A percentile compares a stretch with the other conserved stretches of the same genome.
Evolutionary conservation across 2,888 invertebrate genomes (phyloP).

Genomic region (Machimus atricapillus): DNA sequence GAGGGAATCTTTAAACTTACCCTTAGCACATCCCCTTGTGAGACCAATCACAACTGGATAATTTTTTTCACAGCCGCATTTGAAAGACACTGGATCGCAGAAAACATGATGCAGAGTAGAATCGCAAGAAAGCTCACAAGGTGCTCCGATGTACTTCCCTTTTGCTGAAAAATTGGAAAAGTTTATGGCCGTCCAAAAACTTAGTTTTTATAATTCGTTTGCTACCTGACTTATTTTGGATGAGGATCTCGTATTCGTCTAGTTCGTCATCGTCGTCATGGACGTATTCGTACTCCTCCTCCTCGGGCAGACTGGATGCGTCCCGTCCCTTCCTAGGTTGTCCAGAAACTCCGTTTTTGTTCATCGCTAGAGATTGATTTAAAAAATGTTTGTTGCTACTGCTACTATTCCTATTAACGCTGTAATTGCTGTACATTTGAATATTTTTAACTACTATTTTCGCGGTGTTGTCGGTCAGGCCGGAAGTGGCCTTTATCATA

Average conservation of each 20-base stretch:
- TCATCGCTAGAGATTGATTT: not conserved
- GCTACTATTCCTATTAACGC: not conserved
- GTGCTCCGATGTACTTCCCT: slow-evolving; percentile 80
- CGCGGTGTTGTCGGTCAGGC: not conserved
- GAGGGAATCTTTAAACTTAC: slow-evolving; percentile 65
- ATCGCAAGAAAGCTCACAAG: slow-evolving; percentile 79
- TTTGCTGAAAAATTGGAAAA: slow-evolving; percentile 65
- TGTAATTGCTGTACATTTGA: not conserved
- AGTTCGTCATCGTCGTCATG: slow-evolving; percentile 59
- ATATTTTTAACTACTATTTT: slow-evolving; percentile 10
- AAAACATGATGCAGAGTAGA: slow-evolving; percentile 76
- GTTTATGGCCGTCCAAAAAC: not conserved
- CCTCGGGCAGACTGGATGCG: slow-evolving; percentile 51
- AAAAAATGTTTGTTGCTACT: not conserved
- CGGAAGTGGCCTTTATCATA: not conserved
- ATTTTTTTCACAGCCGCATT: slow-evolving; percentile 81
- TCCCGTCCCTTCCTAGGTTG: not conserved
- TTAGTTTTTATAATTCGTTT: not conserved
- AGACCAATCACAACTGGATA: slow-evolving; percentile 82
- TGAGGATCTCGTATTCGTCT: slow-evolving; percentile 59
- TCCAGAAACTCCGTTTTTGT: not conserved
- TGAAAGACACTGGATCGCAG: slow-evolving; percentile 74
- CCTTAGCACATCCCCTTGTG: slow-evolving; percentile 82
- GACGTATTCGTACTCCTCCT: slow-evolving; percentile 59
- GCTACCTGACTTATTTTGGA: slow-evolving; percentile 61